Evolutionary conservation across 2,888 invertebrate species (phyloP).

Genomic region (Sarcophaga variegata): DNA sequence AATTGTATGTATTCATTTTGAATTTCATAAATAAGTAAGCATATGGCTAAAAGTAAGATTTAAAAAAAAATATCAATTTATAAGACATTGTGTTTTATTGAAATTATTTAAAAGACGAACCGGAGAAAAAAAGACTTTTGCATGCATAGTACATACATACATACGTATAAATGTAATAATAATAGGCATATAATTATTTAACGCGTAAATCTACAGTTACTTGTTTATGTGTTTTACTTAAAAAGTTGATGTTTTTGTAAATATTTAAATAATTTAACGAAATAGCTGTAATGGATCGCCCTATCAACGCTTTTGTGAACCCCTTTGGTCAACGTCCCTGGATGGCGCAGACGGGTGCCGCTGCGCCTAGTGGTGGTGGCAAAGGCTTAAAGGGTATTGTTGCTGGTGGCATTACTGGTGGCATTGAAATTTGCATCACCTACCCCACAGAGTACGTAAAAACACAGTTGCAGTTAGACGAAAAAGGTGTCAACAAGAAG

Average conservation of each 20-base stretch:
- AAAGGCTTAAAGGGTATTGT: slow-evolving; percentile 95
- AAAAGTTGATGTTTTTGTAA: not conserved
- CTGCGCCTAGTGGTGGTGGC: slow-evolving; percentile 85
- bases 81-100: too few species aligned
- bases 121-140: too few species aligned
- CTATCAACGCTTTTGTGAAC: slow-evolving; percentile 73
- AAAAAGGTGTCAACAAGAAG: slow-evolving; percentile 85
- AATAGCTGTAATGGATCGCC: slow-evolving; percentile 75
- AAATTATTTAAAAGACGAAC: too few species aligned
- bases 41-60: slow-evolving; percentile 5
- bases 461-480: slow-evolving; percentile 98
- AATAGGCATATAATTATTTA: too few species aligned
- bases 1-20: not conserved
- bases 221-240: not conserved
- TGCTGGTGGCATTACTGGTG: slow-evolving; percentile 98
- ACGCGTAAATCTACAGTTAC: not conserved
- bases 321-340: slow-evolving; percentile 83
- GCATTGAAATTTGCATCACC: slow-evolving; percentile 99
- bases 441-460: slow-evolving; percentile 99
- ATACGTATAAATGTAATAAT: too few species aligned
- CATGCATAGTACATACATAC: too few species aligned
- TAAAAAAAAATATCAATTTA: too few species aligned
- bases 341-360: slow-evolving; percentile 86
- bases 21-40: not conserved
- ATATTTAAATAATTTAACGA: not conserved